A percentile compares a stretch with the other conserved stretches of the same genome.
phyloP scores from a whole-genome alignment of 2,113 vertebrate species.

The Pollachius pollachius region DNA sequence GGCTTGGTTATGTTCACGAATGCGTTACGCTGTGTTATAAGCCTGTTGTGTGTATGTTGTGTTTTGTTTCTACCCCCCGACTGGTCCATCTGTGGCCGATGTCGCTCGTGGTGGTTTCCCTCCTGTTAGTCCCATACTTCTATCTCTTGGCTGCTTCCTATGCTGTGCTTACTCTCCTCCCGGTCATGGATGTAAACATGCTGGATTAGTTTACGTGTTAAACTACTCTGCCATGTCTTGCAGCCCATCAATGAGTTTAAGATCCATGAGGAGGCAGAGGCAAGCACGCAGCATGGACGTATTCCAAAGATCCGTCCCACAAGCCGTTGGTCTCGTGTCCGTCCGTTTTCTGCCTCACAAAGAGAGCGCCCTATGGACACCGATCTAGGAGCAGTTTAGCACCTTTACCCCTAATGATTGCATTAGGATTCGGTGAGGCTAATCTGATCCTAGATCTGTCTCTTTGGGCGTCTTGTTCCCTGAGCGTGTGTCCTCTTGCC shows the following conservation, averaged over 20 bases:
- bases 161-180: conserved; percentile 50
- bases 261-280: conserved; percentile 44
- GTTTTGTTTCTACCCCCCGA: conserved; percentile 8
- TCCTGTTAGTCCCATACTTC: conserved; percentile 17
- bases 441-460: conserved; percentile 71
- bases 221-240: neutral
- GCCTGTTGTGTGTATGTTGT: conserved; percentile 29
- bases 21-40: conserved; percentile 34
- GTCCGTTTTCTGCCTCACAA: conserved; percentile 59
- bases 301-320: conserved; percentile 42
- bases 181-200: conserved; percentile 49
- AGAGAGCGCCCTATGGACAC: conserved; percentile 59
- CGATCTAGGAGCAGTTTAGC: conserved; percentile 70
- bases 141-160: conserved; percentile 43
- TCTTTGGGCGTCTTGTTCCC: conserved; percentile 59
- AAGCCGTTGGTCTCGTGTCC: conserved; percentile 21
- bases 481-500: conserved; percentile 64
- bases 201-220: conserved; percentile 26
- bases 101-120: conserved; percentile 10
- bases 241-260: conserved; percentile 21
- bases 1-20: conserved; percentile 30
- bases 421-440: conserved; percentile 62
- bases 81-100: conserved; percentile 4
- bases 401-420: conserved; percentile 48
- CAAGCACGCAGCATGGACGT: conserved; percentile 38